Evolutionary conservation across 2,888 invertebrate species (phyloP), one percentile per base, ranked within the genome.

Genomic region (Entomobrya proxima): DNA sequence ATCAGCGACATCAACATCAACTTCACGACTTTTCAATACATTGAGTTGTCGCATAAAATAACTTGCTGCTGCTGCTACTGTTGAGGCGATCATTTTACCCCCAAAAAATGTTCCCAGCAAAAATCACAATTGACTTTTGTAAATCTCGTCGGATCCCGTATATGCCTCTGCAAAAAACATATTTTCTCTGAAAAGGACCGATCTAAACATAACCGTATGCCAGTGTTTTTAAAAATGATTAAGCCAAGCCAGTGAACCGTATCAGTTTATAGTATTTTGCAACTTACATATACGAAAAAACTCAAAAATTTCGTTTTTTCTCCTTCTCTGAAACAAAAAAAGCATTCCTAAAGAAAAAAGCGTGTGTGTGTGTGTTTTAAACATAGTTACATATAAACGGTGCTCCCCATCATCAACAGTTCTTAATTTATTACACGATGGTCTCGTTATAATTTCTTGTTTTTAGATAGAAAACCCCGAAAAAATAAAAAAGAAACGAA

Each of bases 171-270:
- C n/a, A n/a, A n/a, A 40, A 40, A 40, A 50, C 50, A 15, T 44
- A 9, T 74, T 24, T 37, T 37, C 32, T 67, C 37, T 67, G 40
- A 50, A 52, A 74, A 50, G 80, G 85, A 78, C 85, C 81, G 61
- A 77, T 81, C 76, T 86, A 69, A 77, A 77, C 79, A 86, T 86
- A 81, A 81, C 86, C 35, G 86, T 81, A 86, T 86, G 86, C 86
- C 86, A 86, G 86, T 86, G 86, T 81, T 77, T 85, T 55, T 75
- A 47, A 74, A 74, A 15, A n/a, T 18, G 27, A 69, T 6, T 3
- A 64, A 75, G 75, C 52, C 74, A 83, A 69, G 84, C 84, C 84
- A 85, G 84, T 85, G 84, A 85, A 85, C 40, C 9, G 30, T 15
- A 64, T 35, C 13, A 52, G 47, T 76, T 69, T 76, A 58, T 76